A percentile compares a stretch with the other conserved stretches of the same genome.
Evolutionary conservation across 2,888 invertebrate genomes (phyloP).

Genomic region (Ichneumoninae sp.): DNA sequence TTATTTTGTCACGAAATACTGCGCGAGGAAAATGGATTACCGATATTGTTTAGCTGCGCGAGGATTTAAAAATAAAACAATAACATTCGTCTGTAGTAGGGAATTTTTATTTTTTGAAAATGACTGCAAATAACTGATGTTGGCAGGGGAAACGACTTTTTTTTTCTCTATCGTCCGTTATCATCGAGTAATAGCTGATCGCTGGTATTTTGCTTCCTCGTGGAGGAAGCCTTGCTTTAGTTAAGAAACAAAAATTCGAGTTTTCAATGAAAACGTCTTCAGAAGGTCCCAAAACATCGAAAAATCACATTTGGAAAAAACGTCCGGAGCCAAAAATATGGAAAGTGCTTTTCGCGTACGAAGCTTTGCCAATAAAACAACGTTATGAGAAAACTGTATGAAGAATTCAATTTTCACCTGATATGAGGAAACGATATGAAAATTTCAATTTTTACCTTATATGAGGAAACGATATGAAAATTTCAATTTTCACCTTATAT

Average conservation of each 20-base stretch:
- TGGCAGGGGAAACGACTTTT: background rate
- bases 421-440: too few species aligned
- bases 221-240: too few species aligned
- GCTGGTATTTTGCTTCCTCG: background rate
- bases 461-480: background rate
- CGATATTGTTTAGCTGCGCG: background rate
- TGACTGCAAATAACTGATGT: background rate
- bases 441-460: too few species aligned
- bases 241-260: too few species aligned
- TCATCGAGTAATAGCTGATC: conserved; percentile 41
- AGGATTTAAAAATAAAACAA: background rate
- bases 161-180: conserved; percentile 24
- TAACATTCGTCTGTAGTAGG: background rate
- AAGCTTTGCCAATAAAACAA: too few species aligned
- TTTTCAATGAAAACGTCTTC: too few species aligned
- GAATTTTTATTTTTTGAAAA: background rate
- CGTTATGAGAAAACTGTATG: too few species aligned
- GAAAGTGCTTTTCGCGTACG: too few species aligned
- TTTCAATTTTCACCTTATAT: background rate
- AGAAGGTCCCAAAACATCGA: too few species aligned
- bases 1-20: background rate
- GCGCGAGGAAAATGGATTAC: background rate
- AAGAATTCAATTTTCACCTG: too few species aligned
- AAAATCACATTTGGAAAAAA: too few species aligned
- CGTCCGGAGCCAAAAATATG: too few species aligned